A percentile compares a stretch with the other conserved stretches of the same genome.
phyloP scores from a whole-genome alignment of 2,888 invertebrate genomes.

The Latrodectus elegans region DNA sequence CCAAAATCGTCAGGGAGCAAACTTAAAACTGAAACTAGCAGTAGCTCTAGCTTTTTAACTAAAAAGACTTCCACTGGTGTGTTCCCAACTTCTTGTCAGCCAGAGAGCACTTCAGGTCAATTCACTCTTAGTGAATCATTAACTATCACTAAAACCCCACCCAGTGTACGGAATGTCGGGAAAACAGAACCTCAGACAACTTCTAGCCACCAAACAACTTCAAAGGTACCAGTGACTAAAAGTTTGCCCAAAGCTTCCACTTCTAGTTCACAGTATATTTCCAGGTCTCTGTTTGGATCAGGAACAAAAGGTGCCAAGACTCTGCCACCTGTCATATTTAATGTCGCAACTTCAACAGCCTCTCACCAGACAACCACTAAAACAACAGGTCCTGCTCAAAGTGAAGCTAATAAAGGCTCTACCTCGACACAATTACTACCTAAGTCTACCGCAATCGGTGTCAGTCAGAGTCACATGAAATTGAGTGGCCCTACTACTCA shows the following conservation, averaged over 20 bases:
- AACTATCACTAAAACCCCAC: constrained; percentile 22
- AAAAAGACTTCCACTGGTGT: constrained; percentile 32
- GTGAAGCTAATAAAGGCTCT: constrained; percentile 24
- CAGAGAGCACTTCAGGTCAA: constrained; percentile 10
- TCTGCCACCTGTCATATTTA: constrained; percentile 57
- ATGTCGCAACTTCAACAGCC: constrained; percentile 39
- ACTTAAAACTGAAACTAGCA: constrained; percentile 27
- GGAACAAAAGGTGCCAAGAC: constrained; percentile 37
- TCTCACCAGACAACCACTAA: constrained; percentile 35
- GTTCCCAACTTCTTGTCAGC: constrained; percentile 6
- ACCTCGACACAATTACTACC: constrained; percentile 34
- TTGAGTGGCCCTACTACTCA: constrained; percentile 32
- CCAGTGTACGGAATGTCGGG: background rate
- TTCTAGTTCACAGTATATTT: constrained; percentile 25
- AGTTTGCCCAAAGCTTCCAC: constrained; percentile 40
- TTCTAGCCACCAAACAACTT: constrained; percentile 17
- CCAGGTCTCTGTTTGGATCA: constrained; percentile 36
- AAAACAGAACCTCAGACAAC: constrained; percentile 37
- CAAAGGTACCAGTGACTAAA: constrained; percentile 37
- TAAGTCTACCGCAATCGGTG: constrained; percentile 34
- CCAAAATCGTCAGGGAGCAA: constrained; percentile 42
- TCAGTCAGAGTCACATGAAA: constrained; percentile 40
- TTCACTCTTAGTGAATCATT: constrained; percentile 12
- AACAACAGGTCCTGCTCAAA: constrained; percentile 23
- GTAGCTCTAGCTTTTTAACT: constrained; percentile 26